Percentiles rank a stretch among this genome's conserved stretches.
These are phyloP conservation scores for Venturia canescens DNA, from an alignment of 1,140 invertebrate genomes.

Conservation along the genomic window DNA sequence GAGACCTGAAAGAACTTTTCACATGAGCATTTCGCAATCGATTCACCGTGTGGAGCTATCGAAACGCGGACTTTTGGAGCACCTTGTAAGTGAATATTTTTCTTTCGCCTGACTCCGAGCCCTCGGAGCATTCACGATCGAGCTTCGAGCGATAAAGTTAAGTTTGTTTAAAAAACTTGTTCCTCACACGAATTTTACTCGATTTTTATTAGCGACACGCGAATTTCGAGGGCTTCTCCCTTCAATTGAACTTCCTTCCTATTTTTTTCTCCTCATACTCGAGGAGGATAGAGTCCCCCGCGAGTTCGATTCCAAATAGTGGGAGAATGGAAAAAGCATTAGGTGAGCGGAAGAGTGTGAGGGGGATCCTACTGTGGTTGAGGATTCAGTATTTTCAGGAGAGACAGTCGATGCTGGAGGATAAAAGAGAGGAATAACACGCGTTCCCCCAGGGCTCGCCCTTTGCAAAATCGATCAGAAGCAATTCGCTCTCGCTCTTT, in stretches of 20 bases:
- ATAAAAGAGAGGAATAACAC: constrained; percentile 14
- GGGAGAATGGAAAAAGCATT: constrained; percentile 14
- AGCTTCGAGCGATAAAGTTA: constrained; percentile 72
- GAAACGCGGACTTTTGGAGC: too few relatives aligned
- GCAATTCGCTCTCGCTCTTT: neutral
- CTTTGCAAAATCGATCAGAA: constrained; percentile 41
- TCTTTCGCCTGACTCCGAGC: neutral
- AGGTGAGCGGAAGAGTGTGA: constrained; percentile 24
- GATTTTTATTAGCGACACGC: constrained; percentile 69
- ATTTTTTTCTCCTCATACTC: constrained; percentile 20
- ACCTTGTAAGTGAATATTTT: neutral
- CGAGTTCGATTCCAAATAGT: too few relatives aligned
- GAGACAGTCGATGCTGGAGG: constrained; percentile 18
- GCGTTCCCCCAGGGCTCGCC: constrained; percentile 30
- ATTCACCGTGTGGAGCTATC: too few relatives aligned
- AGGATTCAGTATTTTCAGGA: neutral
- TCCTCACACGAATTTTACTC: constrained; percentile 53
- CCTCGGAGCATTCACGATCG: constrained; percentile 62
- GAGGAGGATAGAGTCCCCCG: constrained; percentile 1
- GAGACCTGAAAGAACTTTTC: too few relatives aligned
- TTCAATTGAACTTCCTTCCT: constrained; percentile 44
- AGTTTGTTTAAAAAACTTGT: constrained; percentile 74
- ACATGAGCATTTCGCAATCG: too few relatives aligned
- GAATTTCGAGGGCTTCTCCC: constrained; percentile 66
- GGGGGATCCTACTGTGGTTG: neutral